Conservation (phyloP, 1,140 invertebrate species). For the Argopecten irradians region DNA sequence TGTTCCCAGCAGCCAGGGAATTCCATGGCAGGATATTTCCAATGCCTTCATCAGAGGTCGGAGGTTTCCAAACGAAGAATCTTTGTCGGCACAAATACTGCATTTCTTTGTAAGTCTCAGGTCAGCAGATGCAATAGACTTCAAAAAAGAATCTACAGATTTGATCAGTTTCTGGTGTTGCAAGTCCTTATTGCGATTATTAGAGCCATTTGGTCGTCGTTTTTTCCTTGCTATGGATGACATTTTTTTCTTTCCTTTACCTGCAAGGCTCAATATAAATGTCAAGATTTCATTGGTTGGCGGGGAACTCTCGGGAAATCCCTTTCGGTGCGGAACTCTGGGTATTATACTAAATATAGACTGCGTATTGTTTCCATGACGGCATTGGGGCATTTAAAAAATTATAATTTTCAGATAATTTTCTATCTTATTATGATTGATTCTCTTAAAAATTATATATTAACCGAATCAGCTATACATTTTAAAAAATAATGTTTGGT, state of each 20-base stretch:
- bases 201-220: conserved; percentile 42
- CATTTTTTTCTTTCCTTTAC: conserved; percentile 27
- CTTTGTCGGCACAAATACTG: conserved; percentile 68
- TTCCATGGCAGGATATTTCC: conserved; percentile 93
- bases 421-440: no score
- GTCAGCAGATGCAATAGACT: conserved; percentile 36
- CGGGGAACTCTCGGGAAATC: conserved; percentile 24
- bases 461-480: no score
- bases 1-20: conserved; percentile 87
- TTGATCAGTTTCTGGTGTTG: conserved; percentile 48
- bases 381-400: background rate
- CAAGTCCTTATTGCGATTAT: conserved; percentile 37
- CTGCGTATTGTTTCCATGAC: conserved; percentile 7
- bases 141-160: conserved; percentile 49
- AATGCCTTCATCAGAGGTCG: conserved; percentile 76
- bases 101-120: conserved; percentile 47
- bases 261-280: background rate
- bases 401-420: background rate
- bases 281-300: conserved; percentile 25
- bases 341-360: conserved; percentile 21
- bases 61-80: conserved; percentile 59
- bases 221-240: conserved; percentile 50
- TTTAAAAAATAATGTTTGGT: background rate
- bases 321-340: conserved; percentile 12
- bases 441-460: no score